phyloP scores from a whole-genome alignment of 2,888 invertebrate species.

The Macrophya annulata region DNA sequence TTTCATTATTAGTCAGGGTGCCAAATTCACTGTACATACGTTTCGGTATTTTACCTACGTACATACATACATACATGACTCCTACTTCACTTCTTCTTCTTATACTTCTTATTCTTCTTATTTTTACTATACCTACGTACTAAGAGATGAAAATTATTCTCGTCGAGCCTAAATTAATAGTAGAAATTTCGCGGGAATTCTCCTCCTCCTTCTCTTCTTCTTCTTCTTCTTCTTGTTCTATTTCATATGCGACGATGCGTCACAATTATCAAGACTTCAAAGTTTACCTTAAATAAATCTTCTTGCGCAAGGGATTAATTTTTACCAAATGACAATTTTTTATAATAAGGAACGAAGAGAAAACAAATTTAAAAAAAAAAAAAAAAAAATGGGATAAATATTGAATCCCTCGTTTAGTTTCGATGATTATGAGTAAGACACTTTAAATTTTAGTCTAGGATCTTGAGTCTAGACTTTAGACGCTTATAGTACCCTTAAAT shows the following conservation, averaged over 20 bases:
- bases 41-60: too few species aligned
- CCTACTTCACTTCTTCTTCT: too few species aligned
- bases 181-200: neutral
- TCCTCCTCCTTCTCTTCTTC: too few species aligned
- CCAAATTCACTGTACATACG: too few species aligned
- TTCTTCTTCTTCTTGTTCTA: neutral
- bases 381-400: neutral
- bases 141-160: neutral
- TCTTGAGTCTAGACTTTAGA: conserved; percentile 24
- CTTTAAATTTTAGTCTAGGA: conserved; percentile 13
- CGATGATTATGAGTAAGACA: neutral
- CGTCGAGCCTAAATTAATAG: conserved; percentile 8
- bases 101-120: neutral
- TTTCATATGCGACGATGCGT: conserved; percentile 4
- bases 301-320: neutral
- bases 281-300: neutral
- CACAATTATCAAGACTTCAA: neutral
- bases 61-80: too few species aligned
- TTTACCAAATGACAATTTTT: neutral
- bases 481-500: neutral
- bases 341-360: too few species aligned
- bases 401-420: neutral
- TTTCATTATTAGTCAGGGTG: too few species aligned
- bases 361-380: neutral
- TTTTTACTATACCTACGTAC: neutral